Percentiles rank a stretch among this genome's conserved stretches.
Conservation (phyloP, 2,113 vertebrate genomes). For the Platysteira castanea region DNA sequence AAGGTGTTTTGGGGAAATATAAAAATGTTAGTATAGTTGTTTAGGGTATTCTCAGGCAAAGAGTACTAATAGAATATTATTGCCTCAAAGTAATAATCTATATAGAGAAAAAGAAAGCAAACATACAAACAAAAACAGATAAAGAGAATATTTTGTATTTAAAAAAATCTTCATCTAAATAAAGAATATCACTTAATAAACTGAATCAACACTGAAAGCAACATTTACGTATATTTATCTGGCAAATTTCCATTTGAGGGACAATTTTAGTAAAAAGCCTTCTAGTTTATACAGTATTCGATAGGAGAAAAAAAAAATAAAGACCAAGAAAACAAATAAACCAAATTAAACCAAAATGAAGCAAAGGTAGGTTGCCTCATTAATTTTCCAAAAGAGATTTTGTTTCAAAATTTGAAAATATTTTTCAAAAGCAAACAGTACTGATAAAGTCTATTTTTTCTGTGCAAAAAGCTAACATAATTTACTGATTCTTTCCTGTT, state of each 20-base stretch:
- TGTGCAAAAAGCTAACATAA: neutral
- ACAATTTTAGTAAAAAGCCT: neutral
- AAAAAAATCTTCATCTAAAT: neutral
- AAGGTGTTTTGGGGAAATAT: slow-evolving; percentile 1
- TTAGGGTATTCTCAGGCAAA: neutral
- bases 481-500: neutral
- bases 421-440: neutral
- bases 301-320: no score
- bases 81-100: neutral
- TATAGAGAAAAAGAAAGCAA: neutral
- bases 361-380: neutral
- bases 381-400: neutral
- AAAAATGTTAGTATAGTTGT: neutral
- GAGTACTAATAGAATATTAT: neutral
- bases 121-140: neutral
- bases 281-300: neutral
- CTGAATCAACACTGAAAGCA: neutral
- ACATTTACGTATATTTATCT: neutral
- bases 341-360: neutral
- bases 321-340: neutral
- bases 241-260: neutral
- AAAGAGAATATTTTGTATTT: neutral
- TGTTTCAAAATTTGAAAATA: neutral
- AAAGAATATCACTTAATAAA: neutral
- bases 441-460: neutral